These are phyloP conservation scores for Mesembrinibis cayennensis DNA, from an alignment of 2,113 vertebrate genomes.

Conservation along the genomic window DNA sequence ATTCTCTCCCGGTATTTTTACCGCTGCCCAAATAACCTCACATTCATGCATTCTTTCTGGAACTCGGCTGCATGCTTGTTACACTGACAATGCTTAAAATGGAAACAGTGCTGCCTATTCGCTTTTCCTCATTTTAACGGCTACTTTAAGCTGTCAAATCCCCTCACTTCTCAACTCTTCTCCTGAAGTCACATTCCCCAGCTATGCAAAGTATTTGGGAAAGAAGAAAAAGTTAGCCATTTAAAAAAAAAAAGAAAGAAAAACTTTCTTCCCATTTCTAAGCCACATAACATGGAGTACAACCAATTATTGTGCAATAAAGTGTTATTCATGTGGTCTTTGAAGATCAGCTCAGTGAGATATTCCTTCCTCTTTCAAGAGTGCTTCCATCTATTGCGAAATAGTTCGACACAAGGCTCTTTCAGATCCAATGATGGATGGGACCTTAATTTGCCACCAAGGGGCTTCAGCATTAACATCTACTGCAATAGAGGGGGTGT, in stretches of 20 bases:
- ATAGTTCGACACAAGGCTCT: accelerated
- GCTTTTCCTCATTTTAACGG: not conserved
- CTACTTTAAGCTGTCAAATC: not conserved
- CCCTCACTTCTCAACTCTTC: not conserved
- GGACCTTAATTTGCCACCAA: not conserved
- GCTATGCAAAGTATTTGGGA: not conserved
- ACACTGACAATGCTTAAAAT: constrained; percentile 35
- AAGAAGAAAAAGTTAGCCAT: constrained; percentile 4
- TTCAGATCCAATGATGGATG: not conserved
- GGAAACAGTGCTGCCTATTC: constrained; percentile 12
- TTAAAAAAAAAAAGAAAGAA: not conserved
- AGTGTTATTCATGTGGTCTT: not conserved
- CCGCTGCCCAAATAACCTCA: not conserved
- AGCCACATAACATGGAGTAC: not conserved
- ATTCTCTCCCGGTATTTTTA: not conserved
- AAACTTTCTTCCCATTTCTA: not conserved
- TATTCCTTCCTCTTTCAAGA: constrained; percentile 12
- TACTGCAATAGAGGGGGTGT: not conserved
- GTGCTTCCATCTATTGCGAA: not conserved
- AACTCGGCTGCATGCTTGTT: not conserved
- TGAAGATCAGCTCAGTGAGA: not conserved
- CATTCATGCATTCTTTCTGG: not conserved
- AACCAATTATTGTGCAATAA: constrained; percentile 40
- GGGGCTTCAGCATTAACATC: not conserved
- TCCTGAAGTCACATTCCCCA: not conserved